Percentiles rank a stretch among this genome's conserved stretches.
Conservation (phyloP, 2,113 vertebrate species). For the Anoura caudifer region DNA sequence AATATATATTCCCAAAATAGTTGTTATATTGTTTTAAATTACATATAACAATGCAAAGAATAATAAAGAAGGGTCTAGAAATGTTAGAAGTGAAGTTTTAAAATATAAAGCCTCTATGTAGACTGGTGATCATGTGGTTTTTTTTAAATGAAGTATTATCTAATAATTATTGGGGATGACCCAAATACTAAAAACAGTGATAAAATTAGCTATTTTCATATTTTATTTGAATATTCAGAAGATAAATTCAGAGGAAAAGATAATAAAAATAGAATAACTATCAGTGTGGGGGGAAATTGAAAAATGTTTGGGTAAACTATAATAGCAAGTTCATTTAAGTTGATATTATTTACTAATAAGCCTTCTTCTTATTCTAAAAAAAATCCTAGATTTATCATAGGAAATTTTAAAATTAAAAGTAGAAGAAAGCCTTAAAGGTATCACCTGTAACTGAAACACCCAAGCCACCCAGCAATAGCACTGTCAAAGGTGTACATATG, state of each 20-base stretch:
- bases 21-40: not conserved
- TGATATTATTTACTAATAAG: not conserved
- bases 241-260: not conserved
- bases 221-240: not conserved
- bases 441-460: not conserved
- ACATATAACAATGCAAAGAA: not conserved
- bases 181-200: not conserved
- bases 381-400: not conserved
- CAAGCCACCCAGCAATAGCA: not conserved
- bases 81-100: not conserved
- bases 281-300: not conserved
- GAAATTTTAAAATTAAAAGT: not conserved
- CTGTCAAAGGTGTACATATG: not conserved
- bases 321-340: not conserved
- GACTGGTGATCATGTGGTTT: not conserved
- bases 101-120: not conserved
- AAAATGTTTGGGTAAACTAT: not conserved
- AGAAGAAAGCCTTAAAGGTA: not conserved
- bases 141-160: not conserved
- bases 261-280: not conserved
- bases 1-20: not conserved
- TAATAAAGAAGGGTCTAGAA: not conserved
- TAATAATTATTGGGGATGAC: not conserved
- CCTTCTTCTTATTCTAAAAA: conserved; percentile 3
- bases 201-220: not conserved